These are phyloP conservation scores for Tetrax tetrax DNA, from an alignment of 2,113 vertebrate species.

Conservation along the genomic window DNA sequence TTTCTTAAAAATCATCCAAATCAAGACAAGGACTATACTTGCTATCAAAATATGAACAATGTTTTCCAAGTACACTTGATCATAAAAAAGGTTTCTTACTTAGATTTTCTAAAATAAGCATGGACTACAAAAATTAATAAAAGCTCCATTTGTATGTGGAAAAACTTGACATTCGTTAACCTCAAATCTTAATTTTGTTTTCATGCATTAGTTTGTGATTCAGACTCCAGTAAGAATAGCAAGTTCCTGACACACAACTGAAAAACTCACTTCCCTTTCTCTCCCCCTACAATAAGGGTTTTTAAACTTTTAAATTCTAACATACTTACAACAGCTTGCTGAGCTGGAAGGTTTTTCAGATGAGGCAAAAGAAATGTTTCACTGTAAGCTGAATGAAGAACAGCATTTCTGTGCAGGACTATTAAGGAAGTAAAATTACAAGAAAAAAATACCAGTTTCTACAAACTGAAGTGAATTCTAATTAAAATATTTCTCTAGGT, in stretches of 20 bases:
- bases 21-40: background rate
- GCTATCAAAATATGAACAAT: background rate
- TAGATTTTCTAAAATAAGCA: background rate
- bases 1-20: background rate
- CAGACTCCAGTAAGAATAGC: background rate
- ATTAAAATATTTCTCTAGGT: background rate
- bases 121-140: background rate
- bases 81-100: background rate
- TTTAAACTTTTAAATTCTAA: background rate
- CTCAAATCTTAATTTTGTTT: background rate
- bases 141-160: background rate
- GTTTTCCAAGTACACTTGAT: background rate
- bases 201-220: background rate
- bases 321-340: conserved; percentile 86
- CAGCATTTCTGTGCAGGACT: conserved; percentile 83
- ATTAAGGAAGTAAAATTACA: conserved; percentile 73
- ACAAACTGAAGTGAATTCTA: background rate
- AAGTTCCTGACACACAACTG: background rate
- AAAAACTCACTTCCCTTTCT: background rate
- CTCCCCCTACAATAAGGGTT: background rate
- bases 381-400: conserved; percentile 85
- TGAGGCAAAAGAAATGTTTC: conserved; percentile 89
- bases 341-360: conserved; percentile 88
- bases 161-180: background rate
- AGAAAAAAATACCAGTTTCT: background rate